Conservation (phyloP, 1,140 invertebrate species). For the Pseudomyrmex dendroicus region DNA sequence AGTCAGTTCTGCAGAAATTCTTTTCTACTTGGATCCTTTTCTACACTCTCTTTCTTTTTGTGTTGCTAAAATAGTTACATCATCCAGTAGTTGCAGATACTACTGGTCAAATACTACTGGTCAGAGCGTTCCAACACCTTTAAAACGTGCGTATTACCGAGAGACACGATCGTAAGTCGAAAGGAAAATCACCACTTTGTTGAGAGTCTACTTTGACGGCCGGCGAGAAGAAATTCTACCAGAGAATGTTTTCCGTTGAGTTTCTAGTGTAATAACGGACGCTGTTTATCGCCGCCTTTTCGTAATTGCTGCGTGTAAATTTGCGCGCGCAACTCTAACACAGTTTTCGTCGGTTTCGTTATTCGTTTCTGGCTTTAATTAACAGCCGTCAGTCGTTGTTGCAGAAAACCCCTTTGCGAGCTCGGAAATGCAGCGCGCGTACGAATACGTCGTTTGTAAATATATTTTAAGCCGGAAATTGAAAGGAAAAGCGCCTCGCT, state of each 20-base stretch:
- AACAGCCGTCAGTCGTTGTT: constrained; percentile 38
- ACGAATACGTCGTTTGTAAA: constrained; percentile 34
- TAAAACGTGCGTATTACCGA: constrained; percentile 23
- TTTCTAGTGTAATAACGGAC: constrained; percentile 20
- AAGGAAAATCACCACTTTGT: constrained; percentile 35
- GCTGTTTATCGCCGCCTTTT: constrained; percentile 28
- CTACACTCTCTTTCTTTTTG: too few species aligned
- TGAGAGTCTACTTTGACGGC: neutral
- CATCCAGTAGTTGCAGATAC: neutral
- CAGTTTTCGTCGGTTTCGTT: constrained; percentile 27
- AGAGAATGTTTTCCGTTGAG: constrained; percentile 30
- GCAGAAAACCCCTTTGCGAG: constrained; percentile 9
- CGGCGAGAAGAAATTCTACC: constrained; percentile 21
- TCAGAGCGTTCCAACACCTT: constrained; percentile 9
- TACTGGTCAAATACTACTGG: neutral
- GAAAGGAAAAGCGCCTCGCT: constrained; percentile 64
- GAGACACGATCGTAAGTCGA: constrained; percentile 13
- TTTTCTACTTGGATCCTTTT: too few species aligned
- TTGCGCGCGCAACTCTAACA: constrained; percentile 1
- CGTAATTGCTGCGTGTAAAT: constrained; percentile 43
- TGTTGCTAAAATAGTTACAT: constrained; percentile 2
- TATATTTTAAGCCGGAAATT: constrained; percentile 63
- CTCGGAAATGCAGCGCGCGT: neutral
- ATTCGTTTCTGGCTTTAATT: constrained; percentile 47
- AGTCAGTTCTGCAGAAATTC: neutral